Percentiles rank a stretch among this genome's conserved stretches.
Evolutionary conservation across 2,888 invertebrate genomes (phyloP).

Genomic region (Gandaritis pyraliata): DNA sequence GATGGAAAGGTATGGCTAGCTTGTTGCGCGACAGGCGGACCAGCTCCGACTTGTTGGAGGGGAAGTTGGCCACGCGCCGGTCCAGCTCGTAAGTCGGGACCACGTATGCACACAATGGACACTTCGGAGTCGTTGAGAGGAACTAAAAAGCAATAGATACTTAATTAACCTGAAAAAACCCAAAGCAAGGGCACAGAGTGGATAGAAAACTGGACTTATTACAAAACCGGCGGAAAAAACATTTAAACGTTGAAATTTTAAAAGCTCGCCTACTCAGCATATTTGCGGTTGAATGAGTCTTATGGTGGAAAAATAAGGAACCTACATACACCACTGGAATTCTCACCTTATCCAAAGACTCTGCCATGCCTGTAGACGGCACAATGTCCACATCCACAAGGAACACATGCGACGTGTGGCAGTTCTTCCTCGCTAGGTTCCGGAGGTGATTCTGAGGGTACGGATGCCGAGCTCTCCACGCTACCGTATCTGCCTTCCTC

Average conservation of each 20-base stretch:
- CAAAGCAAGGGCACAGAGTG: too few species aligned
- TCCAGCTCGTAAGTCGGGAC: slow-evolving; percentile 96
- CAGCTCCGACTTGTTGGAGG: slow-evolving; percentile 91
- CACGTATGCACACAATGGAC: slow-evolving; percentile 91
- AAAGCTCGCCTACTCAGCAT: too few species aligned
- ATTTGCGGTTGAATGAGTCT: too few species aligned
- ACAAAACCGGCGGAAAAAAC: too few species aligned
- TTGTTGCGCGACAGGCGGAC: slow-evolving; percentile 90
- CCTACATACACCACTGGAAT: background rate
- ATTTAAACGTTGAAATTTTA: too few species aligned
- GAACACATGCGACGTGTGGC: slow-evolving; percentile 91
- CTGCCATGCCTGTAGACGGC: slow-evolving; percentile 89
- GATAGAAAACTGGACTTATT: too few species aligned
- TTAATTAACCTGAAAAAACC: too few species aligned
- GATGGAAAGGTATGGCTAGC: slow-evolving; percentile 94
- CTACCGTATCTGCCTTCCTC: slow-evolving; percentile 85
- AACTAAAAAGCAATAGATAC: slow-evolving; percentile 66
- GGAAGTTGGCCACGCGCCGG: slow-evolving; percentile 89
- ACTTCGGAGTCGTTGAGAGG: slow-evolving; percentile 84
- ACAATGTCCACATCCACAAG: slow-evolving; percentile 95
- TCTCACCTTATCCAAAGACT: slow-evolving; percentile 83
- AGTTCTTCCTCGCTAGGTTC: slow-evolving; percentile 93
- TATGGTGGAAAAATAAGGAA: too few species aligned
- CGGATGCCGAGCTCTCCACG: slow-evolving; percentile 90
- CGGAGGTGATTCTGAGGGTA: slow-evolving; percentile 96